These are phyloP conservation scores for Clusia tigrina DNA, from an alignment of 2,888 invertebrate genomes.

Conservation along the genomic window DNA sequence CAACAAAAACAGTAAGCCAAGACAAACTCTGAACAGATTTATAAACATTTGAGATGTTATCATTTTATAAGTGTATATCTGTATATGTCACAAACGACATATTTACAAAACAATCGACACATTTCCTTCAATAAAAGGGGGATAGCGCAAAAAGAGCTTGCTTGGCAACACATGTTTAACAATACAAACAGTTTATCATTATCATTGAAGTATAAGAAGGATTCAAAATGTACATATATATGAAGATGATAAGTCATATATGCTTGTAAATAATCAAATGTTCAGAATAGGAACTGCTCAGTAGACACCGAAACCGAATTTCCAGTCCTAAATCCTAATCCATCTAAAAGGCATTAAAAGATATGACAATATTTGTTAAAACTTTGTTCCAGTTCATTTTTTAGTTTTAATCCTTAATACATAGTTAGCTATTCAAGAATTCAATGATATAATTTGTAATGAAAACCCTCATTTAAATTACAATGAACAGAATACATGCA, in stretches of 20 bases:
- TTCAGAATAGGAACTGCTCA: conserved; percentile 46
- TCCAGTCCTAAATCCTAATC: too few species aligned
- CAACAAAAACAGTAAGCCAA: conserved; percentile 33
- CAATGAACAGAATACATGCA: too few species aligned
- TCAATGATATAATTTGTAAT: too few species aligned
- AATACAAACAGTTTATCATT: conserved; percentile 3
- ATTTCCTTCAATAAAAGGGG: conserved; percentile 31
- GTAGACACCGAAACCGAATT: conserved; percentile 59
- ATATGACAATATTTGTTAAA: conserved; percentile 59
- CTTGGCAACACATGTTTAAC: conserved; percentile 39
- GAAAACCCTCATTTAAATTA: too few species aligned
- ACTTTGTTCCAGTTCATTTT: conserved; percentile 10
- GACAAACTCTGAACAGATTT: conserved; percentile 49
- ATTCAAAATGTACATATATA: background rate
- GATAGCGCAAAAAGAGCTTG: conserved; percentile 43
- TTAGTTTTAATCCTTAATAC: too few species aligned
- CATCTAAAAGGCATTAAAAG: conserved; percentile 57
- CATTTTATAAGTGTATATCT: too few species aligned
- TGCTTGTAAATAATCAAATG: background rate
- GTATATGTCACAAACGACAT: conserved; percentile 24
- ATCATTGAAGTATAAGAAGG: background rate
- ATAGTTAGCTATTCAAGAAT: too few species aligned
- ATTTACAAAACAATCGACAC: conserved; percentile 24
- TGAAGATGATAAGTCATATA: background rate
- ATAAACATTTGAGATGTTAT: conserved; percentile 32